These are phyloP conservation scores for Nymphalis io DNA, from an alignment of 1,140 invertebrate genomes.

Conservation along the genomic window DNA sequence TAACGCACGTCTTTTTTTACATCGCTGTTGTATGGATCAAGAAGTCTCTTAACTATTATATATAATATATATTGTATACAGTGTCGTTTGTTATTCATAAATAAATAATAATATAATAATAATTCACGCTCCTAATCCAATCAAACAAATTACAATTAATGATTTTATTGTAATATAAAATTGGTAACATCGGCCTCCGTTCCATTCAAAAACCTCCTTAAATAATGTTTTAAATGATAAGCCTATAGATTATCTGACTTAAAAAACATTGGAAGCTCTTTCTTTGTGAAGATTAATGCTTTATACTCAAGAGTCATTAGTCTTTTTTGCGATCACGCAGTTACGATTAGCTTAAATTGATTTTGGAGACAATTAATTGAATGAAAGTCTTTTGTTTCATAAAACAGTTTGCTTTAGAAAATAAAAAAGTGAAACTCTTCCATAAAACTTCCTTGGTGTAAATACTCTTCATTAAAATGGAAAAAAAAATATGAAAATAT, in stretches of 20 bases:
- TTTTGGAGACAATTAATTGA: conserved; percentile 17
- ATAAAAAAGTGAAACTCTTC: not conserved
- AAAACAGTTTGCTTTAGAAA: not conserved
- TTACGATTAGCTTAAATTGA: conserved; percentile 8
- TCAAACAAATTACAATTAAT: too few species aligned
- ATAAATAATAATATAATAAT: too few species aligned
- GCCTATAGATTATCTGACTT: not conserved
- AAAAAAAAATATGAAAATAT: conserved; percentile 6
- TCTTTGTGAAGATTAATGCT: conserved; percentile 31
- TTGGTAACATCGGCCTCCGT: too few species aligned
- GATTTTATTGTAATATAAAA: too few species aligned
- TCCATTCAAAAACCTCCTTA: not conserved
- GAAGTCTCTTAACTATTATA: too few species aligned
- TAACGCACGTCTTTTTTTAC: too few species aligned
- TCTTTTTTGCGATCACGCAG: conserved; percentile 22
- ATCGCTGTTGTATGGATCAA: too few species aligned
- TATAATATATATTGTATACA: too few species aligned
- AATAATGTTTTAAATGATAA: conserved; percentile 4
- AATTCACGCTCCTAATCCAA: too few species aligned
- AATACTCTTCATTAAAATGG: not conserved
- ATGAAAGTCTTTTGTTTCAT: not conserved
- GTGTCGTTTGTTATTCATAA: too few species aligned
- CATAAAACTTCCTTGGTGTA: not conserved
- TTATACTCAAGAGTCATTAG: conserved; percentile 25
- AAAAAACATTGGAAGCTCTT: conserved; percentile 20